Base-by-base conservation (phyloP, 2,113 vertebrate genomes). In the Mungos mungo region DNA sequence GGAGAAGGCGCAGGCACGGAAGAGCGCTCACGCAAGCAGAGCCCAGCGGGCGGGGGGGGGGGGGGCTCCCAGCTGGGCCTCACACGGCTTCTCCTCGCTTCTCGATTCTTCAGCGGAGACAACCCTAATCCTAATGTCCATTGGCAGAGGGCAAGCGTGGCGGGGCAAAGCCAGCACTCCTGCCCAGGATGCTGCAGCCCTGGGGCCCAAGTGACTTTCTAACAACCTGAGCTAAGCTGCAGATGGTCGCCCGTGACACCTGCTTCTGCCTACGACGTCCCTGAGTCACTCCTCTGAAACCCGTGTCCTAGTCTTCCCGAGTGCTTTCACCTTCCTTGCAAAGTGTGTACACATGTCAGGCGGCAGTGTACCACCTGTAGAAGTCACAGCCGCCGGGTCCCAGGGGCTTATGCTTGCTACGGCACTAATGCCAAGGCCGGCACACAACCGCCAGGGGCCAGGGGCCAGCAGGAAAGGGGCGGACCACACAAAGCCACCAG, bases 11-110 rank as follows among this genome's bases (percentile, higher is more conserved):
- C 31, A n/a, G 19, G 65, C 25, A 8, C 7, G 25, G 25, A 35
- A 8, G 66, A 50, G 10, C 8, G 23, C 3, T 2, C 12, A 23
- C 7, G 50, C 7, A 19, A 35, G 68, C 13, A 18, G 41, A 50
- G 23, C 11, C 11, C 5, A 7, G 31, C n/a, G 23, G 10, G 52
- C 2, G 15, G 0, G n/a, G 12, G 14, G 14, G 15, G 0, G n/a
- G 12, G 14, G 14, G 29, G 25, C 10, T 35, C 10, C 19, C 0
- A 7, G 47, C 0, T 50, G 65, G 31, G 65, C 54, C 52, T 63
- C 50, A 15, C 3, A 27, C 0, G 27, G 15, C 8, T 47, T 47
- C 45, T 47, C 45, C 5, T 12, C 7, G 2, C 11, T 19, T 45
- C 35, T 80, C 15, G 9, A 16, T 25, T 74, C 9, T 82, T 63